Percentiles rank a stretch among this genome's conserved stretches.
Conservation (phyloP, 2,888 invertebrate species). For the Drosophila demipolita region DNA sequence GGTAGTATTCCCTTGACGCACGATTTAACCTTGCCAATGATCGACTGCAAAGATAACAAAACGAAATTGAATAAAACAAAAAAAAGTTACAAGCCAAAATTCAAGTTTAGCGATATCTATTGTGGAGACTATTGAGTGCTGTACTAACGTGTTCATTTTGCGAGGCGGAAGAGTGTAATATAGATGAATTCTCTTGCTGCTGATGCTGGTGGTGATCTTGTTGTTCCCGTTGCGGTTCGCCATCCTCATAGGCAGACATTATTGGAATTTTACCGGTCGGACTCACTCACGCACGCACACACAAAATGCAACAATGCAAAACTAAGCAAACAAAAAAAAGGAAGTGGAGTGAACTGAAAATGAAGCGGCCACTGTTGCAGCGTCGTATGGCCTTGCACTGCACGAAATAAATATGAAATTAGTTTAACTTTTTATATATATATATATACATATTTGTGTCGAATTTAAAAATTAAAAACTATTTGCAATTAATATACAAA, state of each 20-base stretch:
- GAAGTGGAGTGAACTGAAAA: conserved; percentile 3
- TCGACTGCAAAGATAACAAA: conserved; percentile 68
- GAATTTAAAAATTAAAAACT: background rate
- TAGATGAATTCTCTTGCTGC: background rate
- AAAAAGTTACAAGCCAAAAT: background rate
- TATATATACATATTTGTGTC: background rate
- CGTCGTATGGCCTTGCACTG: conserved; percentile 41
- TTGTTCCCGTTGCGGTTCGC: conserved; percentile 33
- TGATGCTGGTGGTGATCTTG: conserved; percentile 9
- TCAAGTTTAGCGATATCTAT: conserved; percentile 4
- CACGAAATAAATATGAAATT: conserved; percentile 16
- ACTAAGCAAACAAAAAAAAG: conserved; percentile 20
- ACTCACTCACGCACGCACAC: conserved; percentile 19
- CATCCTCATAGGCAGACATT: conserved; percentile 67
- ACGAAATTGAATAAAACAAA: background rate
- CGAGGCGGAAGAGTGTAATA: background rate
- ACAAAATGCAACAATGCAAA: conserved; percentile 11
- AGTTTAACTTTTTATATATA: conserved; percentile 22
- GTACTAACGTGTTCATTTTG: conserved; percentile 67
- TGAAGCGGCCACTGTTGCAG: conserved; percentile 64
- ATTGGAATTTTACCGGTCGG: conserved; percentile 66
- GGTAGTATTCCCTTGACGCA: conserved; percentile 84
- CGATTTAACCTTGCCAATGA: conserved; percentile 83
- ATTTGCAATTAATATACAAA: conserved; percentile 5
- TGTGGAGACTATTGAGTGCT: conserved; percentile 22